These are phyloP conservation scores for Rhagonycha lutea DNA, from an alignment of 2,888 invertebrate species.

Conservation along the genomic window DNA sequence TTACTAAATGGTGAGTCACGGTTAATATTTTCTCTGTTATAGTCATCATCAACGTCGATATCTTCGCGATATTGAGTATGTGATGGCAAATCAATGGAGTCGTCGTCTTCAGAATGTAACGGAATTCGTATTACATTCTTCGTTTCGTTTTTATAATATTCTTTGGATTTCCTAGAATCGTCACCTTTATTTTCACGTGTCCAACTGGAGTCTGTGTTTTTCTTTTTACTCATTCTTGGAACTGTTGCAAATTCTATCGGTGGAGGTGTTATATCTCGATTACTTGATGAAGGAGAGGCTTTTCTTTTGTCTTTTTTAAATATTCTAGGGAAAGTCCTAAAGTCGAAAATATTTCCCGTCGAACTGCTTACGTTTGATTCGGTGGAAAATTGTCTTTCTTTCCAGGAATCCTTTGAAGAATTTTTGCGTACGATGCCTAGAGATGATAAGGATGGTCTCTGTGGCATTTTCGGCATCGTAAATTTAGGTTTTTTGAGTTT, in stretches of 20 bases:
- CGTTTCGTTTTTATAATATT: conserved; percentile 36
- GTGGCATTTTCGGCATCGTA: conserved; percentile 66
- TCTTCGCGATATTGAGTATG: conserved; percentile 51
- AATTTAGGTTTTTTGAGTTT: conserved; percentile 50
- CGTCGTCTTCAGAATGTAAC: conserved; percentile 50
- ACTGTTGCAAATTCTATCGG: conserved; percentile 71
- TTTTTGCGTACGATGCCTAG: conserved; percentile 46
- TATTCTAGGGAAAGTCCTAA: conserved; percentile 78
- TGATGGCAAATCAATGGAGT: conserved; percentile 38
- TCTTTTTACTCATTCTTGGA: conserved; percentile 56
- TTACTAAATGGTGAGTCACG: conserved; percentile 44
- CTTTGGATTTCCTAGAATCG: conserved; percentile 43
- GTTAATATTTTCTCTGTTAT: conserved; percentile 55
- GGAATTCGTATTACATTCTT: conserved; percentile 47
- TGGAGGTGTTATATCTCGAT: conserved; percentile 64
- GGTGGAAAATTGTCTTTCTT: conserved; percentile 55
- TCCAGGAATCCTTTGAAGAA: conserved; percentile 49
- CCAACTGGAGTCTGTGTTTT: background rate
- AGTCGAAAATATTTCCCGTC: conserved; percentile 69
- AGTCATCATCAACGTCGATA: conserved; percentile 59
- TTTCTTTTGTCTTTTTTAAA: conserved; percentile 59
- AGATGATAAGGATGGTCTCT: conserved; percentile 60
- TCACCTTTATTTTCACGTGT: conserved; percentile 43
- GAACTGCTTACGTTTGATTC: conserved; percentile 59
- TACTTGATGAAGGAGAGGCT: conserved; percentile 58